These are phyloP conservation scores for Sepioteuthis lessoniana DNA, from an alignment of 2,888 invertebrate species.

Conservation along the genomic window DNA sequence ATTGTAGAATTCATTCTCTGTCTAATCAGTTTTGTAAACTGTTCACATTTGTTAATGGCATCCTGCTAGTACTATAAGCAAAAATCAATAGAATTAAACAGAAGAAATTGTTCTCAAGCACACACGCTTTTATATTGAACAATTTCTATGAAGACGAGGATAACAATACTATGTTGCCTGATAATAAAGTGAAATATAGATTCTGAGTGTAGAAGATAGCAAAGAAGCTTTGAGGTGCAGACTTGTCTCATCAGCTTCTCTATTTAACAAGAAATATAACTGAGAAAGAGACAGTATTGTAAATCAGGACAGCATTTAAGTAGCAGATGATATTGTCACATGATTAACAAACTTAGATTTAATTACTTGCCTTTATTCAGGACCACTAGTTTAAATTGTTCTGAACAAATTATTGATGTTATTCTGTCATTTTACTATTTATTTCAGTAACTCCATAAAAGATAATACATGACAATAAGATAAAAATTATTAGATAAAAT, in stretches of 20 bases:
- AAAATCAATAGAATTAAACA: constrained; percentile 4
- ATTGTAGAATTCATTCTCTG: not conserved
- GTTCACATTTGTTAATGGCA: not conserved
- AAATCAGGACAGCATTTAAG: too few relatives aligned
- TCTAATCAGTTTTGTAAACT: not conserved
- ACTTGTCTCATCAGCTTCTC: not conserved
- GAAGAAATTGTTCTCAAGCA: not conserved
- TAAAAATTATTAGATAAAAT: too few relatives aligned
- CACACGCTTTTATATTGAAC: not conserved
- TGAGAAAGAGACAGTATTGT: not conserved
- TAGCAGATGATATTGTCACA: too few relatives aligned
- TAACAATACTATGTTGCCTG: not conserved
- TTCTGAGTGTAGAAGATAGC: not conserved
- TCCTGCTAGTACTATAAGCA: not conserved
- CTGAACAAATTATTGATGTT: too few relatives aligned
- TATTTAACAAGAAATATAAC: not conserved
- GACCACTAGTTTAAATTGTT: too few relatives aligned
- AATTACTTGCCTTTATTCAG: too few relatives aligned
- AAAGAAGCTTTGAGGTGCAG: not conserved
- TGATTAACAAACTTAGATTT: too few relatives aligned
- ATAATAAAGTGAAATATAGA: not conserved
- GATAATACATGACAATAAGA: too few relatives aligned
- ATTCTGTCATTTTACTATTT: too few relatives aligned
- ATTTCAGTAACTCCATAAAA: too few relatives aligned
- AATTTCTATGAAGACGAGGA: not conserved